phyloP scores from a whole-genome alignment of 2,797 vertebrate species.

The Pantherophis vulpinus region DNA sequence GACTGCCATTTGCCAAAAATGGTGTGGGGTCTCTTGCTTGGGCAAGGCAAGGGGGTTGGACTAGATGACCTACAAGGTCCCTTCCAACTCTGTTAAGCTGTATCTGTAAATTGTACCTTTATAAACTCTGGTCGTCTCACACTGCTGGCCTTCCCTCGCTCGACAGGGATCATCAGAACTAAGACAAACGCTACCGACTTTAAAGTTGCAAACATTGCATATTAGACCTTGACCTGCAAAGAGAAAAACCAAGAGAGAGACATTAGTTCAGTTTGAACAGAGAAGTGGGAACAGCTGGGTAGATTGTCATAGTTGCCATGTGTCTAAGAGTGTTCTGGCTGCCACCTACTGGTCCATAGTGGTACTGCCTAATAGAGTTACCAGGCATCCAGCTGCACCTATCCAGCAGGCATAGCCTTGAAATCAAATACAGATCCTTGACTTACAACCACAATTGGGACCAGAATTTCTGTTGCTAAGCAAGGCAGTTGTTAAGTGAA shows the following conservation, averaged over 20 bases:
- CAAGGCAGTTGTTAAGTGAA: neutral
- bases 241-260: neutral
- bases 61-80: no score
- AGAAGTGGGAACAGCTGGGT: neutral
- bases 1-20: no score
- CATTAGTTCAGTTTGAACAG: neutral
- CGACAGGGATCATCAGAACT: neutral
- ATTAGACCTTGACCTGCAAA: conserved; percentile 9
- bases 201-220: conserved; percentile 27
- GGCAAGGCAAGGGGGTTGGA: no score
- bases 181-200: neutral
- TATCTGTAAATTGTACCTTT: neutral
- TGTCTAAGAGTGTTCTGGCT: neutral
- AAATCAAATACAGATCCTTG: neutral
- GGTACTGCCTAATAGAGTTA: neutral
- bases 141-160: neutral
- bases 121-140: conserved; percentile 12
- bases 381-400: neutral
- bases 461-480: neutral
- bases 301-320: neutral
- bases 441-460: neutral
- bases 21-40: no score
- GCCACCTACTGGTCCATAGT: neutral
- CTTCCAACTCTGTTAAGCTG: no score
- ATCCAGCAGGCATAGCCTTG: neutral